phyloP scores from a whole-genome alignment of 2,888 invertebrate genomes.

The Vannuccia rotundouncinata region DNA sequence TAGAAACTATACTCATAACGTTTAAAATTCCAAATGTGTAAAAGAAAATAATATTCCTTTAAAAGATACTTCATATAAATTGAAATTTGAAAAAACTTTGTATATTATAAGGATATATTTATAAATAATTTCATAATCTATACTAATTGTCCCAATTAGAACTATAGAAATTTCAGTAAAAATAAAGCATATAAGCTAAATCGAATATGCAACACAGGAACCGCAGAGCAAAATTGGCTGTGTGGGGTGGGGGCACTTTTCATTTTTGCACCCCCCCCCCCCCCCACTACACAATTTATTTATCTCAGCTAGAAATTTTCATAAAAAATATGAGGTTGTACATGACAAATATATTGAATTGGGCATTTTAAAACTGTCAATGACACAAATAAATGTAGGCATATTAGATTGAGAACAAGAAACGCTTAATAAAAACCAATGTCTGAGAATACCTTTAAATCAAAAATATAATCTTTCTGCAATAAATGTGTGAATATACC shows the following conservation, averaged over 20 bases:
- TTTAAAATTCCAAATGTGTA: too few relatives aligned
- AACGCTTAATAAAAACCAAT: background rate
- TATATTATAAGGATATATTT: too few relatives aligned
- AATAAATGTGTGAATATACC: background rate
- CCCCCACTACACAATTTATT: conserved; percentile 13
- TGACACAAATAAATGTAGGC: background rate
- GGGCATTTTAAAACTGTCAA: background rate
- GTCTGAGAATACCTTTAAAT: background rate
- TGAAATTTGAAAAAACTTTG: too few relatives aligned
- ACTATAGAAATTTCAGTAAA: too few relatives aligned
- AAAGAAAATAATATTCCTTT: too few relatives aligned
- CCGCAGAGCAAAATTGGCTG: conserved; percentile 12
- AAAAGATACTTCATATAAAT: too few relatives aligned
- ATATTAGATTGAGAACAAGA: background rate
- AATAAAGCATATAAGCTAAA: too few relatives aligned
- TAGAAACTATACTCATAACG: too few relatives aligned
- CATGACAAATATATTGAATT: conserved; percentile 19
- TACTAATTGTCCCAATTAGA: too few relatives aligned
- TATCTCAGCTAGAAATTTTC: background rate
- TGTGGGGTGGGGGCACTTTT: background rate
- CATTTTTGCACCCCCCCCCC: conserved; percentile 5
- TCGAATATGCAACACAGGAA: background rate
- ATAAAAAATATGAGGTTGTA: background rate
- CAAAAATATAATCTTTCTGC: background rate
- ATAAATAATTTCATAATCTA: too few relatives aligned